These are phyloP conservation scores for Ictalurus furcatus DNA, from an alignment of 2,113 vertebrate species.

Conservation along the genomic window DNA sequence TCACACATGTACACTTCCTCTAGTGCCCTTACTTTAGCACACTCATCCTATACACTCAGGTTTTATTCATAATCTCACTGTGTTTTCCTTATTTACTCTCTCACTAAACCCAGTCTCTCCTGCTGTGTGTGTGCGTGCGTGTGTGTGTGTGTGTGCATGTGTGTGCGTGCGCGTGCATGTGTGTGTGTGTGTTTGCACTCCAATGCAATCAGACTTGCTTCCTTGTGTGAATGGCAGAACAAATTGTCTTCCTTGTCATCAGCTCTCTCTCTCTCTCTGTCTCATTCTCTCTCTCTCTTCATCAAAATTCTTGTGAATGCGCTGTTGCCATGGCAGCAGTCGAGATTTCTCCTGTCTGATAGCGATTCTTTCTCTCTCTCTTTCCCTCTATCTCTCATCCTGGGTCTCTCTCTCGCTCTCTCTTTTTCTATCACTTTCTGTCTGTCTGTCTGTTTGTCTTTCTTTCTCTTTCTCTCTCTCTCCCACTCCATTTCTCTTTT, in stretches of 20 bases:
- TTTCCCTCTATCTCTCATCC: neutral
- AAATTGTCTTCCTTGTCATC: slow-evolving; percentile 74
- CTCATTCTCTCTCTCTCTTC: slow-evolving; percentile 60
- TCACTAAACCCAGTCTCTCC: neutral
- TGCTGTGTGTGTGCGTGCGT: slow-evolving; percentile 11
- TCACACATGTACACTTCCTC: neutral
- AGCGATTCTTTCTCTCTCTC: slow-evolving; percentile 50
- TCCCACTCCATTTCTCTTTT: neutral
- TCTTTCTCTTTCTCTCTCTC: neutral
- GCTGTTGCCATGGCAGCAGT: slow-evolving; percentile 77
- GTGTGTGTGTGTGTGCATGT: slow-evolving; percentile 26
- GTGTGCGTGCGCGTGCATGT: neutral
- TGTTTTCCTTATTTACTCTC: slow-evolving; percentile 3
- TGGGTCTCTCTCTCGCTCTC: neutral
- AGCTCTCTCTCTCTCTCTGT: slow-evolving; percentile 53
- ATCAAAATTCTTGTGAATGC: slow-evolving; percentile 77
- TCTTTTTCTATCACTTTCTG: neutral
- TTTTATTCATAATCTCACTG: neutral
- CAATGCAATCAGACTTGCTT: slow-evolving; percentile 64
- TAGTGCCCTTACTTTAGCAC: neutral
- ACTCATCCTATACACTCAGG: neutral
- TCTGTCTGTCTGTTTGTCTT: neutral
- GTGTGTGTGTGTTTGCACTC: slow-evolving; percentile 36
- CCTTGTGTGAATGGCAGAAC: slow-evolving; percentile 66
- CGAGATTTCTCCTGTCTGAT: slow-evolving; percentile 64